Base-by-base conservation (phyloP, 1,140 invertebrate genomes). In the Ceratina australensis region DNA sequence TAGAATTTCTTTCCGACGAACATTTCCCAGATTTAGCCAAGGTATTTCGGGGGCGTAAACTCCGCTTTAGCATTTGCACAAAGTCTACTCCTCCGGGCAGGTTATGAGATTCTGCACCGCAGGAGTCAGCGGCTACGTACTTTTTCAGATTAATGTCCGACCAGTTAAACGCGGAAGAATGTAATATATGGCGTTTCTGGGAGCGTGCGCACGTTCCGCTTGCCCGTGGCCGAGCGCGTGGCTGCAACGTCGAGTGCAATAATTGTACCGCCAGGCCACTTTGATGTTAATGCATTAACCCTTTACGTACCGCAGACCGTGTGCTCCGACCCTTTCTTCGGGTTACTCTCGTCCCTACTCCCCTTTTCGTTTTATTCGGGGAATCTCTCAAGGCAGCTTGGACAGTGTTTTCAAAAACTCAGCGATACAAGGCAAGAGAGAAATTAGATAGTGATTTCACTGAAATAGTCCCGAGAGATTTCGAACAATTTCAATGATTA, bases 231-330 rank as follows among this genome's bases (percentile, higher is more conserved):
- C 26, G 28, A 10, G 24, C 64, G 69, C 72, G 63, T 56, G 52
- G 81, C 24, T 33, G 72, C 72, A 65, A 59, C 84, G 81, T 86
- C 82, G 84, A 87, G 83, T 88, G 85, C 87, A 89, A 89, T 89
- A 87, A 89, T 89, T 88, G 88, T 86, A 87, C 85, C 84, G 59
- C 83, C 84, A 79, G 86, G 83, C 85, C 83, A 89, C 87, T 89
- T 89, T 89, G 87, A 89, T 89, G 84, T 89, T 86, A 85, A 89
- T 89, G 87, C 87, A 89, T 88, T 89, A 89, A 89, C 87, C 86
- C 80, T 82, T n/a, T 72, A 54, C 60, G 73, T 80, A 54, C 69
- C 69, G 5, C 83, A 80, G 64, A 50, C 20, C 65, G 60, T 67
- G 65, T 42, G 57, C 73, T 66, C 54, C 59, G 52, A 56, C 22